Base-by-base conservation (phyloP, 53 echinoderm and acorn worm genomes). In the Glandiceps talaboti region DNA sequence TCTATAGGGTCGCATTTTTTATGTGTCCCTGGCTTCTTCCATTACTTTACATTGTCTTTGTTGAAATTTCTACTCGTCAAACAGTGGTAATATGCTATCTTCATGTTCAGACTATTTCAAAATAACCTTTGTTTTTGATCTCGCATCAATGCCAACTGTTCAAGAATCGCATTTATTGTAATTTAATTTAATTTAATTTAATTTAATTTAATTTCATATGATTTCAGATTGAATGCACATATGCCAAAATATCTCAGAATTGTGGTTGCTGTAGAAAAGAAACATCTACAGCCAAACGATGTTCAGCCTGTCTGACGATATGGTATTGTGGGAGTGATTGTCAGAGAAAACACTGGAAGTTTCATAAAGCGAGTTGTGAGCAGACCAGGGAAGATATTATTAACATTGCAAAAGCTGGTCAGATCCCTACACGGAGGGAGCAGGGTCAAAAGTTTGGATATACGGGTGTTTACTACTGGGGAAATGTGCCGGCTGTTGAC, bases 321-420 rank as follows among this genome's bases (percentile, higher is more conserved):
- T 82, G 82, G 79, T 86, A 86, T 77, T 86, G 86, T 33, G 74
- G 75, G 25, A 20, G 0, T 32, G 1, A 73, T 0, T 86, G 86
- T 28, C 86, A 86, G 76, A 30, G 10, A 26, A 30, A 33, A 29
- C 30, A 86, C 31, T 29, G 79, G 74, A 0, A 14, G 1, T 28
- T 28, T 30, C 86, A 86, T 75, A 86, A 82, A 32, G n/a, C 14
- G 0, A n/a, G 29, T 0, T 86, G 86, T 28, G 29, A 74, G 33
- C 14, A 73, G 33, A 28, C 29, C 0, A 0, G 30, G 72, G 27
- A 25, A 12, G 6, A 45, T 12, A 45, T 45, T 45, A 6, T 45
- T 12, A 45, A 6, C 64, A 12, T 45, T 45, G 64, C 28, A 73
- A 1, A 33, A 28, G 32, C 29, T 32, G 27, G 33, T 28, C 0